Evolutionary conservation across 2,113 vertebrate genomes (phyloP).

Genomic region (Marmota flaviventris): DNA sequence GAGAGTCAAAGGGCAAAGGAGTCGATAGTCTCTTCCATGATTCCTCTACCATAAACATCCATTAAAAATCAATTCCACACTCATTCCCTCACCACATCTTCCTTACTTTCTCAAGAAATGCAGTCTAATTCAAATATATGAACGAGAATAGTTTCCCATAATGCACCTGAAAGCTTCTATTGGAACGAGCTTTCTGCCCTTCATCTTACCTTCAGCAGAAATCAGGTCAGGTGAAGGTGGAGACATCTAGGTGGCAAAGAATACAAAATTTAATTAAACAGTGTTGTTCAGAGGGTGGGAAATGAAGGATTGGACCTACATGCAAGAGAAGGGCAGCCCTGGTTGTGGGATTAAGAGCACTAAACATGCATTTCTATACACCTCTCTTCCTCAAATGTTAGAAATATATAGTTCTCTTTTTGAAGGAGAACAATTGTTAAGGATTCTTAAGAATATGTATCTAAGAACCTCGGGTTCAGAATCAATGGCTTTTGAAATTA

Average conservation of each 20-base stretch:
- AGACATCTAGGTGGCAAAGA: not conserved
- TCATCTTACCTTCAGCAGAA: not conserved
- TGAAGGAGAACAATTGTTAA: not conserved
- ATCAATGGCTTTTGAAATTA: slow-evolving; percentile 1
- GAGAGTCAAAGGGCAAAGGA: not conserved
- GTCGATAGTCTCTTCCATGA: no score
- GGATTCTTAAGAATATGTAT: not conserved
- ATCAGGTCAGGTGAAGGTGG: not conserved
- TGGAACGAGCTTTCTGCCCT: not conserved
- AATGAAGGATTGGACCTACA: not conserved
- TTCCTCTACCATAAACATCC: not conserved
- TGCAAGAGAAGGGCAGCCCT: not conserved
- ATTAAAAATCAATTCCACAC: not conserved
- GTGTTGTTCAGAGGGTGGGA: not conserved
- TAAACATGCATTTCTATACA: not conserved
- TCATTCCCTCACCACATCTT: not conserved
- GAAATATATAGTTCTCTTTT: not conserved
- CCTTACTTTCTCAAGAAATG: not conserved
- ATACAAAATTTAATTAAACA: not conserved
- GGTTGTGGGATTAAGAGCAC: not conserved
- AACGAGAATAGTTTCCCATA: not conserved
- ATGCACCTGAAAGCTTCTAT: not conserved
- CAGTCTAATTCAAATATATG: not conserved
- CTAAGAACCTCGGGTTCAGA: not conserved
- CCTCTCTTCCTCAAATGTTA: not conserved